Evolutionary conservation across 1,140 invertebrate genomes (phyloP).

Genomic region (Diuraphis noxia): DNA sequence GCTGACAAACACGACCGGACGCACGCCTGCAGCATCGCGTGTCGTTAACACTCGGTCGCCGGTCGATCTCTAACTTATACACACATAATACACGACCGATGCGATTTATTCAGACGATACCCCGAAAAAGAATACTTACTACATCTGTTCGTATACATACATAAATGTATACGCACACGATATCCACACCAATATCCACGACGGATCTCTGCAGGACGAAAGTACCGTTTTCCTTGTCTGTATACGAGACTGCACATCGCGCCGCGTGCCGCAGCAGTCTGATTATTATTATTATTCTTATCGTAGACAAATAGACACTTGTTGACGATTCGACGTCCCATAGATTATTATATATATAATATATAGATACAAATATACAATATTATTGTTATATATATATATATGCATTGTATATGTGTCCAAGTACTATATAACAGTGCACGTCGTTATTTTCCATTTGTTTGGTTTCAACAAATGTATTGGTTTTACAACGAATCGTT

Average conservation of each 20-base stretch:
- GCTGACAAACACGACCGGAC: not conserved
- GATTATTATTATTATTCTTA: too few species aligned
- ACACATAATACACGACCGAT: not conserved
- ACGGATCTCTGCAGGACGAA: not conserved
- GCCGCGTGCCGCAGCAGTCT: not conserved
- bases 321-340: not conserved
- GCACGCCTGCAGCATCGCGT: not conserved
- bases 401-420: not conserved
- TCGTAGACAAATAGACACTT: conserved; percentile 6
- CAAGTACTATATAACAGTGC: too few species aligned
- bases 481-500: not conserved
- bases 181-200: not conserved
- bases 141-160: not conserved
- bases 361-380: not conserved
- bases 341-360: not conserved
- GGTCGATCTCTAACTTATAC: not conserved
- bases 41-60: not conserved
- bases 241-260: not conserved
- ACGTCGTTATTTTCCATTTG: not conserved
- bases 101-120: not conserved
- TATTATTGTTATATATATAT: too few species aligned
- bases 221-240: not conserved
- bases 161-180: not conserved
- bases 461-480: not conserved
- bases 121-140: not conserved